Conservation (phyloP, 1,140 invertebrate genomes). For the Sitobion miscanthi region DNA sequence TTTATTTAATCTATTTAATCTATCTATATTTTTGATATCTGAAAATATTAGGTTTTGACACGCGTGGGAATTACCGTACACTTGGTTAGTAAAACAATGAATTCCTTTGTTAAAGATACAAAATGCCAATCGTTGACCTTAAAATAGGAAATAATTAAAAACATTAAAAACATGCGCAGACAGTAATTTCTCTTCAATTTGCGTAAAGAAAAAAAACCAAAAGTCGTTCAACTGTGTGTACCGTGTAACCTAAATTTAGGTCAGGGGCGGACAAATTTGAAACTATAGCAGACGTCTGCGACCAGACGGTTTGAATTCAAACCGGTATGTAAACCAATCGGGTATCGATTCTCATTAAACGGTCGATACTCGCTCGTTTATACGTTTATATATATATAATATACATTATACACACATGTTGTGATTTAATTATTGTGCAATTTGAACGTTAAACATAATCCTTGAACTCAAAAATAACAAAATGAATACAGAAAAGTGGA, state of each 20-base stretch:
- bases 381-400: background rate
- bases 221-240: conserved; percentile 29
- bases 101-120: background rate
- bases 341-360: conserved; percentile 41
- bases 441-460: background rate
- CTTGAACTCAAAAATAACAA: conserved; percentile 15
- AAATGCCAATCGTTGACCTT: conserved; percentile 20
- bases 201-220: background rate
- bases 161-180: background rate
- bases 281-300: conserved; percentile 30
- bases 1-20: background rate
- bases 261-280: conserved; percentile 29
- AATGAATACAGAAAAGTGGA: background rate
- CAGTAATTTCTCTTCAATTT: background rate
- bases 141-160: background rate
- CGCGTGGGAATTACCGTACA: background rate
- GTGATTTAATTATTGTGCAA: conserved; percentile 21
- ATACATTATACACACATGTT: background rate
- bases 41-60: background rate
- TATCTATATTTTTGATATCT: background rate
- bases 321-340: conserved; percentile 28
- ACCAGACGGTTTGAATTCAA: conserved; percentile 32
- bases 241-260: conserved; percentile 26
- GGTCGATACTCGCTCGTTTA: conserved; percentile 22
- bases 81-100: background rate